Conservation (phyloP, 1,140 invertebrate species). For the Psilanteris sp. region DNA sequence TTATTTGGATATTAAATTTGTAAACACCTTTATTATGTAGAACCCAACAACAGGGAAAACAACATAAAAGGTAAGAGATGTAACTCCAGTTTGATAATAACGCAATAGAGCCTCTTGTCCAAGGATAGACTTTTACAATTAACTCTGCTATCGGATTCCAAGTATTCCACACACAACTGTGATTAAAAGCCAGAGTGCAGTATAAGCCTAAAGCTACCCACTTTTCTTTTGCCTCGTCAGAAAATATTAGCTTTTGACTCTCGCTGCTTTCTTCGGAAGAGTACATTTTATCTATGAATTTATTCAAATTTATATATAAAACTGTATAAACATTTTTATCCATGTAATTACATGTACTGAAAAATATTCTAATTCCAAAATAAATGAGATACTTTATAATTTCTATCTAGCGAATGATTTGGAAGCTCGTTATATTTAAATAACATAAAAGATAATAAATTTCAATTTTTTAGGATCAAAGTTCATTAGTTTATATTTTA, state of each 20-base stretch:
- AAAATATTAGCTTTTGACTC: constrained; percentile 16
- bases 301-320: no score
- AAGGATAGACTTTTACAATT: constrained; percentile 77
- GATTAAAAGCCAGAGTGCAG: constrained; percentile 59
- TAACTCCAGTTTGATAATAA: constrained; percentile 80
- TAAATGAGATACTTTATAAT: no score
- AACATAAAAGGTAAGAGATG: constrained; percentile 77
- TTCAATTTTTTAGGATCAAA: no score
- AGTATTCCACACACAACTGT: constrained; percentile 79
- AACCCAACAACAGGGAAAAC: constrained; percentile 78
- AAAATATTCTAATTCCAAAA: no score
- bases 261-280: constrained; percentile 8
- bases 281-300: background rate
- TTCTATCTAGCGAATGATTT: no score
- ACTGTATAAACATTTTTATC: no score
- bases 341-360: no score
- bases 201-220: constrained; percentile 66
- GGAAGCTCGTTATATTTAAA: no score
- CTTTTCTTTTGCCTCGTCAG: constrained; percentile 39
- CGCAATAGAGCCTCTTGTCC: constrained; percentile 77
- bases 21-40: constrained; percentile 70
- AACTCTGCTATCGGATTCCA: constrained; percentile 80
- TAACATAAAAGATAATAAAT: no score
- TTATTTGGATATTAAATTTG: constrained; percentile 1
- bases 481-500: no score